Percentiles rank a stretch among this genome's conserved stretches.
phyloP scores from a whole-genome alignment of 2,113 vertebrate species.

The Microtus oregoni region DNA sequence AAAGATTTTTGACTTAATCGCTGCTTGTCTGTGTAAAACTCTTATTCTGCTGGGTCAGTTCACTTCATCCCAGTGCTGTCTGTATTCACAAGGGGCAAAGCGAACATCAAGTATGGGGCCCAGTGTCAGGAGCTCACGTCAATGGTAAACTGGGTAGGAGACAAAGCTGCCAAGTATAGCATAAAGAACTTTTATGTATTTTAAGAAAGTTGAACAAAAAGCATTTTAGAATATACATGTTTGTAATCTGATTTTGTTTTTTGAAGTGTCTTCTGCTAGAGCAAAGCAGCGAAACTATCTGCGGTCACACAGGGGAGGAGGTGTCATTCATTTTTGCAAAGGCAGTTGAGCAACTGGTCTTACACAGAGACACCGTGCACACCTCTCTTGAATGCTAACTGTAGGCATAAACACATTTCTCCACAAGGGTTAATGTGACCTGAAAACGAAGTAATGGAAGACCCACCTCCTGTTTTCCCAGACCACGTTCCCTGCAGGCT shows the following conservation, averaged over 20 bases:
- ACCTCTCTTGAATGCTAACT: conserved; percentile 12
- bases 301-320: not conserved
- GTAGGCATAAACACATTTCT: not conserved
- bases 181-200: conserved; percentile 3
- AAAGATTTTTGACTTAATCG: conserved; percentile 11
- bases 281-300: conserved; percentile 25
- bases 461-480: not conserved
- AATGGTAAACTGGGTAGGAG: not conserved
- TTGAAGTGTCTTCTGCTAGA: not conserved
- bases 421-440: not conserved
- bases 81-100: not conserved
- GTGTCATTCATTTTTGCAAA: conserved; percentile 52
- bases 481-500: not conserved
- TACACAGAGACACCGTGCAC: not conserved
- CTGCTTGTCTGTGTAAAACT: not conserved
- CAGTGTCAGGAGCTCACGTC: not conserved
- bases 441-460: not conserved
- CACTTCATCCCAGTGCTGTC: not conserved
- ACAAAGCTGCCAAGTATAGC: conserved; percentile 7
- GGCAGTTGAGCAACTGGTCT: conserved; percentile 3
- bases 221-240: not conserved
- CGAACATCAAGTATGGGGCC: not conserved
- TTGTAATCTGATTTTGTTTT: conserved; percentile 39
- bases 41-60: not conserved
- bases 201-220: conserved; percentile 38